phyloP scores from a whole-genome alignment of 1,140 invertebrate species.

The Diuraphis noxia region DNA sequence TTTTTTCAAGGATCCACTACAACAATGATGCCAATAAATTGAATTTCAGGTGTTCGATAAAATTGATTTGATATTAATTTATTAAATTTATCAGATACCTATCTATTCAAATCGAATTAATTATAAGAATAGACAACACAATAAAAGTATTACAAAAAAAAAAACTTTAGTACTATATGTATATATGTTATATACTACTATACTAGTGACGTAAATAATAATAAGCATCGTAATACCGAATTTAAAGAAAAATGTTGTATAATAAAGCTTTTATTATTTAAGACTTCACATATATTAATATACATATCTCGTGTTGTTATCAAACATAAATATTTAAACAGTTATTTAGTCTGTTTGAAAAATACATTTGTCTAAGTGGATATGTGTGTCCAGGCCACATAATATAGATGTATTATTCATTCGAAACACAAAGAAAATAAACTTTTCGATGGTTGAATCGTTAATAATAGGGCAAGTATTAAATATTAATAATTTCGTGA shows the following conservation, averaged over 20 bases:
- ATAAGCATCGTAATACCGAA: not conserved
- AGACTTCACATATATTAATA: conserved; percentile 6
- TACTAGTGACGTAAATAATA: not conserved
- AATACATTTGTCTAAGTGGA: conserved; percentile 38
- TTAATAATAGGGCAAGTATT: conserved; percentile 14
- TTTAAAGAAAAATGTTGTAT: not conserved
- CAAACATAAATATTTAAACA: conserved; percentile 13
- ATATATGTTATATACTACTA: too few species aligned
- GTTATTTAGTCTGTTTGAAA: conserved; percentile 2
- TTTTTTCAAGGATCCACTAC: not conserved
- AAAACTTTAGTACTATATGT: not conserved
- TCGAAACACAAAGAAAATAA: conserved; percentile 31
- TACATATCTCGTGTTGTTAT: conserved; percentile 5
- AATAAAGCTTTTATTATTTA: conserved; percentile 25
- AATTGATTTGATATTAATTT: not conserved
- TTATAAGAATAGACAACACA: not conserved
- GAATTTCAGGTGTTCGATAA: not conserved
- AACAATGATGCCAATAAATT: not conserved
- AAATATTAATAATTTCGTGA: not conserved
- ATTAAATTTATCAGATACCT: not conserved
- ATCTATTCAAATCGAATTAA: not conserved
- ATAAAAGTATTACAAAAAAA: not conserved
- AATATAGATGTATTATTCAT: not conserved
- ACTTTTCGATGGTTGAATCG: not conserved
- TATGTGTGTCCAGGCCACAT: not conserved